Evolutionary conservation across 2,797 vertebrate species (phyloP).

Genomic region (Malacoraja senta): DNA sequence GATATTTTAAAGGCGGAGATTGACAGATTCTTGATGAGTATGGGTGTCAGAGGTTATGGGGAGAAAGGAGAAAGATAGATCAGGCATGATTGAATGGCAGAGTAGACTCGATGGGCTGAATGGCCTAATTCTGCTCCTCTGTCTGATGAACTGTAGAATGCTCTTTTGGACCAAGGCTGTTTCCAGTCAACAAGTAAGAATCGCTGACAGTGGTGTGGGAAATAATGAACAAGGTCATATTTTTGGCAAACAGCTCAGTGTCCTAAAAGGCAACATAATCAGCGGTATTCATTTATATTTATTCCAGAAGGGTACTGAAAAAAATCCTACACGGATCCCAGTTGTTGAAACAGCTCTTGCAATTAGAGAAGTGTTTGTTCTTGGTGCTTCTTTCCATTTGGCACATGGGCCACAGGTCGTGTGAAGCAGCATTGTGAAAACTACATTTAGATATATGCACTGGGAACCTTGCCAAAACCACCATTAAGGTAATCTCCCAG

Average conservation of each 20-base stretch:
- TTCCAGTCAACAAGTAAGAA: background rate
- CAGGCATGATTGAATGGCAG: too few species aligned
- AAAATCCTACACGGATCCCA: background rate
- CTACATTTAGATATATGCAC: conserved; percentile 3
- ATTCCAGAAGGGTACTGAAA: background rate
- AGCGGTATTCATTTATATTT: conserved; percentile 5
- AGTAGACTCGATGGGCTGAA: too few species aligned
- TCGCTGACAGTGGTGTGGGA: background rate
- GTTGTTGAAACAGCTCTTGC: background rate
- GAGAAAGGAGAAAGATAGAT: too few species aligned
- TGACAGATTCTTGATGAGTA: too few species aligned
- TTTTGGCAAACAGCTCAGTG: background rate
- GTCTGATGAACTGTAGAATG: background rate
- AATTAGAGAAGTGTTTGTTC: background rate
- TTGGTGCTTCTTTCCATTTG: background rate
- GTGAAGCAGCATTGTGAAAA: background rate
- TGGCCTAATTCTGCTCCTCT: too few species aligned
- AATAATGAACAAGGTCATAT: background rate
- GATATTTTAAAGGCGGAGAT: too few species aligned
- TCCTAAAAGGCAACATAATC: background rate
- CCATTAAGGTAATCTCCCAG: conserved; percentile 21
- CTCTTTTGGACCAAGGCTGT: too few species aligned
- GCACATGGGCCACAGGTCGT: background rate
- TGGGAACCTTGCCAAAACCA: conserved; percentile 23
- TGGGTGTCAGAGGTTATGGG: too few species aligned